A percentile compares a stretch with the other conserved stretches of the same genome.
Evolutionary conservation across 1,140 invertebrate species (phyloP).

Genomic region (Drosophila nikananu): DNA sequence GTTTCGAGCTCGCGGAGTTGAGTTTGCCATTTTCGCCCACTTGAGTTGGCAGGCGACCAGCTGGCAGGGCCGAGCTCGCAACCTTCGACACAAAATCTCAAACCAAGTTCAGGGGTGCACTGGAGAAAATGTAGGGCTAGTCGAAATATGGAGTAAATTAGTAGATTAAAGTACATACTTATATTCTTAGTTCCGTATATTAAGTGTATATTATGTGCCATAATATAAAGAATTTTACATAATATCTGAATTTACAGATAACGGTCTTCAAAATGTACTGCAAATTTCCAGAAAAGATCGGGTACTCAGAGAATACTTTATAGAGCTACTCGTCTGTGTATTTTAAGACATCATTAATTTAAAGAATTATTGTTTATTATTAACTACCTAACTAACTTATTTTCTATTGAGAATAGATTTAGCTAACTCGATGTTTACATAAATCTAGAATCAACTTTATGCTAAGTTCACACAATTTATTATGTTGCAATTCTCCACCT

Average conservation of each 20-base stretch:
- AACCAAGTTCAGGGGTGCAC: slow-evolving; percentile 28
- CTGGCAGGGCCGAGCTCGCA: slow-evolving; percentile 50
- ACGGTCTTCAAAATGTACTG: neutral
- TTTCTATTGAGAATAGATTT: neutral
- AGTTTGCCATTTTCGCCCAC: slow-evolving; percentile 66
- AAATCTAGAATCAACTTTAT: no score
- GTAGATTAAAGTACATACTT: no score
- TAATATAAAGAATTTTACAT: no score
- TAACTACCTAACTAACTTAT: neutral
- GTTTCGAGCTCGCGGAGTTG: slow-evolving; percentile 47
- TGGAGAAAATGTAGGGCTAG: slow-evolving; percentile 5
- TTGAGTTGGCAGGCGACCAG: slow-evolving; percentile 78
- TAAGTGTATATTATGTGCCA: no score
- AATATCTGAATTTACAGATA: no score
- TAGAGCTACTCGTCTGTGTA: no score
- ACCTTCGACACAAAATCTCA: slow-evolving; percentile 33
- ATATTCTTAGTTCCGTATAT: no score
- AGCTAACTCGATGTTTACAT: neutral
- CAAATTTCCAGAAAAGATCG: neutral
- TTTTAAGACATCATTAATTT: no score
- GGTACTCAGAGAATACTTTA: no score
- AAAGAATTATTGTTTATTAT: no score
- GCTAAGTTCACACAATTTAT: neutral
- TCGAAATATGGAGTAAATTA: no score
- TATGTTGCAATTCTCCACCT: no score